Conservation (phyloP, 1,140 invertebrate genomes). For the Procambarus clarkii region DNA sequence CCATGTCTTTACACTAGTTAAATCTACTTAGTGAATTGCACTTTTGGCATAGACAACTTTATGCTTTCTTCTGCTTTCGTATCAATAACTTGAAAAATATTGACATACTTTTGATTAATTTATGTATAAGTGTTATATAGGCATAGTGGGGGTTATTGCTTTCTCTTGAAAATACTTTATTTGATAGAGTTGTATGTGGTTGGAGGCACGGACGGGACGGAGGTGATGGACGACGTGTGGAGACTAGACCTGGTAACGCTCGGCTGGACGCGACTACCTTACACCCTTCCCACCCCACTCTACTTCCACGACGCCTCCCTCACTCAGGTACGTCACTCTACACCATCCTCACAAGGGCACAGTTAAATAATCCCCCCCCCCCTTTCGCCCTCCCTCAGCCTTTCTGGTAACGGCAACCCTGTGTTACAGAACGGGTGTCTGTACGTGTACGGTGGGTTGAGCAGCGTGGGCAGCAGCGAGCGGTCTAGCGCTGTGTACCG, state of each 20-base stretch:
- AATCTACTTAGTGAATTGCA: too few relatives aligned
- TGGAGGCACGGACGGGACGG: conserved; percentile 14
- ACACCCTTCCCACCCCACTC: conserved; percentile 6
- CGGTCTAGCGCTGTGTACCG: conserved; percentile 25
- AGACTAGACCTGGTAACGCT: conserved; percentile 20
- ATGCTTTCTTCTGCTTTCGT: too few relatives aligned
- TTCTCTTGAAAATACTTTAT: too few relatives aligned
- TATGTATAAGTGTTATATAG: too few relatives aligned
- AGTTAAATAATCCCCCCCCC: not conserved
- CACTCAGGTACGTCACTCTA: conserved; percentile 8
- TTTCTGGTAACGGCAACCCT: not conserved
- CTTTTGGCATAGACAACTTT: too few relatives aligned
- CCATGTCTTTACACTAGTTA: too few relatives aligned
- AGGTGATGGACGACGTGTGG: conserved; percentile 40
- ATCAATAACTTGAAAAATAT: too few relatives aligned
- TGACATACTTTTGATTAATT: too few relatives aligned
- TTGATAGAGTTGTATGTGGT: conserved; percentile 40
- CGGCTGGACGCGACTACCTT: not conserved
- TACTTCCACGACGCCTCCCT: conserved; percentile 56
- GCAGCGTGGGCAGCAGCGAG: conserved; percentile 17
- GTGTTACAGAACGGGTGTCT: conserved; percentile 29
- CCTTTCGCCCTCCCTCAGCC: too few relatives aligned
- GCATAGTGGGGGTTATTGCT: too few relatives aligned
- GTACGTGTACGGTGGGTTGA: conserved; percentile 45
- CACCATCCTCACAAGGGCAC: not conserved